Evolutionary conservation across 30 jellyfish, hydroid and myxozoan species (phyloP).

Genomic region (Aurelia sp.): DNA sequence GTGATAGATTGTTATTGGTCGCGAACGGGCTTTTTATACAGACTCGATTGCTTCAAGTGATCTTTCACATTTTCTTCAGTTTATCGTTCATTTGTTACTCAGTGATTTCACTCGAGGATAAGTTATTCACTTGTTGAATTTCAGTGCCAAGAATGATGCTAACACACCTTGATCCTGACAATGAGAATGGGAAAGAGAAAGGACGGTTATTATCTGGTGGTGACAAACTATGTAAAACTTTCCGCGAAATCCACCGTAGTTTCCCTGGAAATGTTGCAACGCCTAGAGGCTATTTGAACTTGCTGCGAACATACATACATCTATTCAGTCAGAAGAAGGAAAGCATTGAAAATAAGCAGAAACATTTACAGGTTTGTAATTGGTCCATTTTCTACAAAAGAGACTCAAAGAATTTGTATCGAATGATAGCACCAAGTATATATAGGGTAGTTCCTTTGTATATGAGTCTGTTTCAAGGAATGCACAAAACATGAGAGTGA

Average conservation of each 20-base stretch:
- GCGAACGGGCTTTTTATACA: too few relatives aligned
- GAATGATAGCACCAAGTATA: too few relatives aligned
- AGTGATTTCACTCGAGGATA: neutral
- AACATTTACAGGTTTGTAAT: conserved; percentile 73
- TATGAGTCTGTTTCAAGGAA: too few relatives aligned
- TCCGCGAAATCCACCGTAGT: conserved; percentile 76
- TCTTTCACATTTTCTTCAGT: too few relatives aligned
- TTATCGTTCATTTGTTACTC: neutral
- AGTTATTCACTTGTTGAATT: neutral
- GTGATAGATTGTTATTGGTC: too few relatives aligned
- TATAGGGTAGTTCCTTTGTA: too few relatives aligned
- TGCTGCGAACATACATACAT: conserved; percentile 69
- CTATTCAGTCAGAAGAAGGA: conserved; percentile 82
- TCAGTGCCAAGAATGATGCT: conserved; percentile 86
- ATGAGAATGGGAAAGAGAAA: conserved; percentile 46
- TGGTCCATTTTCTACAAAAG: too few relatives aligned
- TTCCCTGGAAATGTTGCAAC: conserved; percentile 82
- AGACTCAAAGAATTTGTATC: too few relatives aligned
- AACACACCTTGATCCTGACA: conserved; percentile 54
- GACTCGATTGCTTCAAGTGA: too few relatives aligned
- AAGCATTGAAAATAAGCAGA: conserved; percentile 81
- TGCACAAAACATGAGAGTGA: too few relatives aligned
- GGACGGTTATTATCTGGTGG: conserved; percentile 64
- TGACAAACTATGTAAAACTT: conserved; percentile 69
- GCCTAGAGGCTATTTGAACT: conserved; percentile 86